A percentile compares a stretch with the other conserved stretches of the same genome.
Conservation (phyloP, 2,888 invertebrate species). For the Drosophila nigritarsus region DNA sequence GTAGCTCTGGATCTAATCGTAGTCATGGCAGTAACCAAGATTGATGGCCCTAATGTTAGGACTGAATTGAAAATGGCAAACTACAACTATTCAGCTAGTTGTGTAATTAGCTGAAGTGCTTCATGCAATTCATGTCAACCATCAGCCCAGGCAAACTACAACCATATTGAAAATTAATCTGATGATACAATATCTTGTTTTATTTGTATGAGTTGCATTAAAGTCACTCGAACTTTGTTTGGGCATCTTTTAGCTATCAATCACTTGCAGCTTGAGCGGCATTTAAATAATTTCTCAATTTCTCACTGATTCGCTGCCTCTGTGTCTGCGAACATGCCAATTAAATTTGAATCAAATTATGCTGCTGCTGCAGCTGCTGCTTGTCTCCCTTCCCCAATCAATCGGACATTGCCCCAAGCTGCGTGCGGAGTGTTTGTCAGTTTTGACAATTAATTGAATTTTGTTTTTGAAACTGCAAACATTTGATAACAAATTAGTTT, state of each 20-base stretch:
- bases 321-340: conserved; percentile 56
- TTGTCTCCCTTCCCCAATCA: neutral
- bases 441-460: conserved; percentile 81
- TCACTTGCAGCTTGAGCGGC: conserved; percentile 40
- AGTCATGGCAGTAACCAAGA: conserved; percentile 52
- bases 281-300: conserved; percentile 75
- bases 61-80: conserved; percentile 13
- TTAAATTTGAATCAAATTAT: conserved; percentile 78
- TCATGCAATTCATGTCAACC: conserved; percentile 15
- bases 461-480: conserved; percentile 78
- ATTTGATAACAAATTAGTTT: conserved; percentile 82
- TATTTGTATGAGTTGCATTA: neutral
- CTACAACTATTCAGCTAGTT: conserved; percentile 24
- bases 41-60: conserved; percentile 40
- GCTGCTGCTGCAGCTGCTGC: conserved; percentile 35
- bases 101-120: conserved; percentile 50
- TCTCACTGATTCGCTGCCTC: conserved; percentile 43
- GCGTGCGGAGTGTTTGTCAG: conserved; percentile 62
- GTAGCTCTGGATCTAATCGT: conserved; percentile 22
- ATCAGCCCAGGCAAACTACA: conserved; percentile 1
- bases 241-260: conserved; percentile 19
- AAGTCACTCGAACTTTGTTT: conserved; percentile 1
- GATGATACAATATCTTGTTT: conserved; percentile 7
- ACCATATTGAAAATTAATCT: neutral
- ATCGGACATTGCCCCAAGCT: conserved; percentile 21